Evolutionary conservation across 2,888 invertebrate species (phyloP).

Genomic region (Apoda limacodes): DNA sequence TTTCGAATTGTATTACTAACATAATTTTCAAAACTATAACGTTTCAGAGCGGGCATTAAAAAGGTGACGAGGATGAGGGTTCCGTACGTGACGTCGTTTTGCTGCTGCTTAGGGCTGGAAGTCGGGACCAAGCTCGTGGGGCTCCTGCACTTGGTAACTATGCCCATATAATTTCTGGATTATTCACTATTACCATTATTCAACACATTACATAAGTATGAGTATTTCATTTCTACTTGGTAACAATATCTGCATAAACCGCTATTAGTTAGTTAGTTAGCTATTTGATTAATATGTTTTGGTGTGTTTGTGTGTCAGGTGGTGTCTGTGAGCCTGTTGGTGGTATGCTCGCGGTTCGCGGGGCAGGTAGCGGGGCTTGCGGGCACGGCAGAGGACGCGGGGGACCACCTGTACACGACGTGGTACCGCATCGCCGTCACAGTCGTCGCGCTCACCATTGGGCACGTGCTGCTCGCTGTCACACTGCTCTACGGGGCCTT

Average conservation of each 20-base stretch:
- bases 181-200: too few relatives aligned
- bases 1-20: too few relatives aligned
- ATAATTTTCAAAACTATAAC: too few relatives aligned
- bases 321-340: constrained; percentile 30
- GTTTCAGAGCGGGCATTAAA: constrained; percentile 25
- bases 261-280: too few relatives aligned
- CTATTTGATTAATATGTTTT: too few relatives aligned
- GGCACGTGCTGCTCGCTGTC: constrained; percentile 39
- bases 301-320: too few relatives aligned
- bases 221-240: too few relatives aligned
- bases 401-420: constrained; percentile 33
- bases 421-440: constrained; percentile 30
- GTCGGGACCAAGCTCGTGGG: constrained; percentile 41
- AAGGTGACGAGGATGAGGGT: constrained; percentile 33
- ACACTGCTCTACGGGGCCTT: constrained; percentile 31
- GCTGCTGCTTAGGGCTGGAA: constrained; percentile 55
- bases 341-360: constrained; percentile 37
- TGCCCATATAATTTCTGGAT: too few relatives aligned
- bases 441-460: constrained; percentile 29
- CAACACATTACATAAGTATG: too few relatives aligned
- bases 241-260: too few relatives aligned
- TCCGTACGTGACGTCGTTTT: constrained; percentile 51
- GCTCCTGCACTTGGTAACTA: constrained; percentile 42
- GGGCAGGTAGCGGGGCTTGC: constrained; percentile 22
- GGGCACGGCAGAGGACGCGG: constrained; percentile 30